Conservation (phyloP, 2,797 vertebrate genomes). For the Tiaroga cobitis region DNA sequence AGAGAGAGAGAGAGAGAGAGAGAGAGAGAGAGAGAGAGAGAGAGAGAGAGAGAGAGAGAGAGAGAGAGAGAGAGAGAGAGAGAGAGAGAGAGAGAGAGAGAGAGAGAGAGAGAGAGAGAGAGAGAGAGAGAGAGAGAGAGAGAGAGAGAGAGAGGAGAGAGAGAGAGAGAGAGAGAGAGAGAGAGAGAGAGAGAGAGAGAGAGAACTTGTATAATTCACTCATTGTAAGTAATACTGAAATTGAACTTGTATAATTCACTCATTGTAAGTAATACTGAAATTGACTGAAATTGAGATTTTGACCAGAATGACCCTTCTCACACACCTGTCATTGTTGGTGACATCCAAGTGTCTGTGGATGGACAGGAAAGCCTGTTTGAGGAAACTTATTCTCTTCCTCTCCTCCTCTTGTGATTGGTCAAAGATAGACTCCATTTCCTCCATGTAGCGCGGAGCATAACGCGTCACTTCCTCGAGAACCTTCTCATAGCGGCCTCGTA, state of each 20-base stretch:
- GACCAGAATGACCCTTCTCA: not conserved
- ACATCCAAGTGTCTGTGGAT: slow-evolving; percentile 85
- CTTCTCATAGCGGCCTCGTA: slow-evolving; percentile 83
- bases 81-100: too few relatives aligned
- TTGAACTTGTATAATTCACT: not conserved
- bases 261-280: not conserved
- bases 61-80: too few relatives aligned
- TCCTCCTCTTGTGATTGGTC: slow-evolving; percentile 87
- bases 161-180: too few relatives aligned
- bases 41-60: too few relatives aligned
- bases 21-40: too few relatives aligned
- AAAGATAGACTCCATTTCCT: slow-evolving; percentile 88
- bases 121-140: too few relatives aligned
- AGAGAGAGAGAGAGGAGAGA: too few relatives aligned
- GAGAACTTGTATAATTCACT: too few relatives aligned
- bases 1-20: too few relatives aligned
- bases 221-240: too few relatives aligned
- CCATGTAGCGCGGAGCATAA: slow-evolving; percentile 87
- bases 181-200: too few relatives aligned
- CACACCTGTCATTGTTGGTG: slow-evolving; percentile 80
- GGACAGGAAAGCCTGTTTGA: slow-evolving; percentile 84
- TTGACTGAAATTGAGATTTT: not conserved
- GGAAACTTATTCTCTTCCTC: slow-evolving; percentile 83
- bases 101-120: too few relatives aligned
- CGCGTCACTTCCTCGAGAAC: slow-evolving; percentile 84